Conservation (phyloP, 92 coral and sea anemone species). For the Parazoanthus atlanticus region DNA sequence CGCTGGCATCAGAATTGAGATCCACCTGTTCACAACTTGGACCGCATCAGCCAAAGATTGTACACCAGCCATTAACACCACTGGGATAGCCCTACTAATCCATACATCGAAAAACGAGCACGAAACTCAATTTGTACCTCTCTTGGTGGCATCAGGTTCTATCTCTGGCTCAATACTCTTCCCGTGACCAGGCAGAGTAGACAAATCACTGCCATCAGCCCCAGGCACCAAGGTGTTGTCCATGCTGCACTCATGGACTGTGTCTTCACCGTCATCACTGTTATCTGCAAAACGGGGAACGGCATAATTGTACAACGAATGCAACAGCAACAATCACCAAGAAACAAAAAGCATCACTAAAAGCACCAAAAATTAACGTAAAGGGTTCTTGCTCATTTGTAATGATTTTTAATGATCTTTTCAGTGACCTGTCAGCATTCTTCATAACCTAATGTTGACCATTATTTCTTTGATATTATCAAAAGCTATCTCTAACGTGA, state of each 20-base stretch:
- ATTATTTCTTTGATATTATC: no score
- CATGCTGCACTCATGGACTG: constrained; percentile 69
- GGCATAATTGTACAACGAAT: neutral
- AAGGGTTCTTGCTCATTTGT: no score
- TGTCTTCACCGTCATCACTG: constrained; percentile 56
- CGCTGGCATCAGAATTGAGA: no score
- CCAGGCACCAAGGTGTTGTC: constrained; percentile 35
- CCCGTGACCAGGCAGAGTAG: neutral
- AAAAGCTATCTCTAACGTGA: no score
- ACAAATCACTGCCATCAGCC: neutral
- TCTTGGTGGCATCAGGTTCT: neutral
- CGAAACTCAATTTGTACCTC: neutral
- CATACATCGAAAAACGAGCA: neutral
- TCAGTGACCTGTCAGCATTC: no score
- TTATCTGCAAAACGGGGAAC: constrained; percentile 39
- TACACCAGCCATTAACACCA: no score
- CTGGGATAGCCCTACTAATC: no score
- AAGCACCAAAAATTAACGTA: no score
- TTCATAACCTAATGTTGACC: no score
- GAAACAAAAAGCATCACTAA: neutral
- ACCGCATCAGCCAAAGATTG: no score
- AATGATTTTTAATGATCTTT: no score
- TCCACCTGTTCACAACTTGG: no score
- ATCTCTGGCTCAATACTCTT: neutral
- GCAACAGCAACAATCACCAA: neutral